Evolutionary conservation across 2,113 vertebrate species (phyloP), one percentile per base, ranked within the genome.

Genomic region (Crotophaga sulcirostris): DNA sequence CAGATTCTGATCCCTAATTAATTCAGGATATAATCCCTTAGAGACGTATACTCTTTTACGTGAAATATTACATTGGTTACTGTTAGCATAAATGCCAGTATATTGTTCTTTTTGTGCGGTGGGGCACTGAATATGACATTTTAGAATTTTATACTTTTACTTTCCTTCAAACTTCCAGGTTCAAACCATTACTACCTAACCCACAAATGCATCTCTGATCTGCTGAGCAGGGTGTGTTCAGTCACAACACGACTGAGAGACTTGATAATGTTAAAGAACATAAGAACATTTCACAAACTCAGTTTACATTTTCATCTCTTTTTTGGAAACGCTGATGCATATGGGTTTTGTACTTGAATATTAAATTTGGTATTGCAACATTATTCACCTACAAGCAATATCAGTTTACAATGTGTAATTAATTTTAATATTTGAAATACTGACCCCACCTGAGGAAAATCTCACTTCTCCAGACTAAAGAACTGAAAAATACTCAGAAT

Each of bases 1-100:
- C 90, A 66, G 59, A 89, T 64, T 84, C 60, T 92, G 62, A 93
- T 91, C 54, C 54, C 58, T 93, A 84, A 95, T 90, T 95, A 92
- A 89, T 36, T 91, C 81, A 81, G 34, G 24, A 34, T 38, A 62
- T 82, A 87, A 91, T 52, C 44, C 73, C 49, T 91, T 72, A 64
- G 73, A 84, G 60, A 63, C 33, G 52, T 52, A 58, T 8, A 59
- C 5, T 82, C 26, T 82, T 84, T 75, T 82, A 91, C 60, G 70
- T 91, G 87, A 92, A 91, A 94, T 82, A 82, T 47, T 72, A 36
- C 54, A 68, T 52, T 54, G 81, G 60, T 80, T 85, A 76, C 59
- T 75, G 64, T 67, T 87, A 78, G 26, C 9, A 6, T 25, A 59
- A 89, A 74, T 31, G 45, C 38, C 56, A 79, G 21, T 55, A 42